Evolutionary conservation across 1,140 invertebrate genomes (phyloP).

Genomic region (Campoletis sonorensis): DNA sequence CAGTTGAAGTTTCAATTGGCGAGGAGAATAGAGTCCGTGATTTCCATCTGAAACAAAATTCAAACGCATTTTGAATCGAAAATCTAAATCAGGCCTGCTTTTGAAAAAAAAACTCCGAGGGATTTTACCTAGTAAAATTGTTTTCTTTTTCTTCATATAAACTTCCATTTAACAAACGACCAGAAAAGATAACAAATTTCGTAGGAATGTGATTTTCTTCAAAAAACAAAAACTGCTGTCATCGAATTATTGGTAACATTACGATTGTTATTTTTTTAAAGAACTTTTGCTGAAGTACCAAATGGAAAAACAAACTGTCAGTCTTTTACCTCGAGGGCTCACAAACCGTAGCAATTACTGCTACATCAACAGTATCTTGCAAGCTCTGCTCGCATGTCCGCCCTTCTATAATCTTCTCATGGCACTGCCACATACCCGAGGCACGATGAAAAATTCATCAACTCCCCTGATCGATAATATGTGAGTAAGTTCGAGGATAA

Average conservation of each 20-base stretch:
- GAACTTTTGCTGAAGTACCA: conserved; percentile 85
- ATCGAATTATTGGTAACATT: neutral
- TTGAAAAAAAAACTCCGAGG: too few relatives aligned
- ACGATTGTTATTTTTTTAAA: conserved; percentile 72
- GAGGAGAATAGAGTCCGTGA: too few relatives aligned
- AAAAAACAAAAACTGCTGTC: neutral
- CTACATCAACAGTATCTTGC: conserved; percentile 95
- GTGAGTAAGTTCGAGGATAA: conserved; percentile 79
- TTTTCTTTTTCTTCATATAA: too few relatives aligned
- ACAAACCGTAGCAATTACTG: conserved; percentile 96
- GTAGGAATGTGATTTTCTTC: neutral
- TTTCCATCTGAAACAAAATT: too few relatives aligned
- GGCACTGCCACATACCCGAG: conserved; percentile 80
- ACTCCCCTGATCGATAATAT: conserved; percentile 95
- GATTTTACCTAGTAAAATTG: neutral
- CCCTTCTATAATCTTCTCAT: conserved; percentile 95
- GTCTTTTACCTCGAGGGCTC: conserved; percentile 89
- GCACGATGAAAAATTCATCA: conserved; percentile 80
- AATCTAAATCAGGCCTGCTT: too few relatives aligned
- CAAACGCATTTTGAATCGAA: too few relatives aligned
- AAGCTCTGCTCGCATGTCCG: conserved; percentile 93
- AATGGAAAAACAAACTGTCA: conserved; percentile 84
- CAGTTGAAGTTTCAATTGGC: too few relatives aligned
- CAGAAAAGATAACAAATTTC: neutral
- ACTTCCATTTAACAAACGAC: too few relatives aligned